Evolutionary conservation across 2,888 invertebrate genomes (phyloP).

Genomic region (Iselma pallidipennis): DNA sequence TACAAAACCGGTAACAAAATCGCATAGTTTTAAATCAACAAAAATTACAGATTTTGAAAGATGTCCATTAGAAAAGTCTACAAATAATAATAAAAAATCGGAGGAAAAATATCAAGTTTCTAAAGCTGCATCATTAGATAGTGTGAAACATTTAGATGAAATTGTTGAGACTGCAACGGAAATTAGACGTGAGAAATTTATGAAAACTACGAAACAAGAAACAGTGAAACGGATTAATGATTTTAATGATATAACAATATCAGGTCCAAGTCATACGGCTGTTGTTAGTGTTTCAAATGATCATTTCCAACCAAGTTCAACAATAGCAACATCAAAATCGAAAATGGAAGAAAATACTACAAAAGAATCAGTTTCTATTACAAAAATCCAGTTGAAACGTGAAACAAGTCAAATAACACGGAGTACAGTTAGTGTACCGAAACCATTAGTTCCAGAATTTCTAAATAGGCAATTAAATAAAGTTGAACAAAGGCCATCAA

Average conservation of each 20-base stretch:
- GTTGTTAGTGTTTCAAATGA: conserved; percentile 43
- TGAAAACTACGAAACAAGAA: conserved; percentile 14
- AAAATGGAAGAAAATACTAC: conserved; percentile 35
- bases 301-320: conserved; percentile 2
- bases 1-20: conserved; percentile 68
- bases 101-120: conserved; percentile 27
- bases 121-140: conserved; percentile 60
- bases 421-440: conserved; percentile 32
- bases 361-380: conserved; percentile 57
- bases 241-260: conserved; percentile 41
- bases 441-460: conserved; percentile 66
- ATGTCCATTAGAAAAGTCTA: too few species aligned
- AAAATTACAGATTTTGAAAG: conserved; percentile 42
- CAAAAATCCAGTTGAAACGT: conserved; percentile 63
- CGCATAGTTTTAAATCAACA: conserved; percentile 71
- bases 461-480: conserved; percentile 72
- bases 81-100: conserved; percentile 14
- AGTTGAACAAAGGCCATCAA: conserved; percentile 66
- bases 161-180: conserved; percentile 28
- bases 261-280: conserved; percentile 50
- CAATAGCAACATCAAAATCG: conserved; percentile 25
- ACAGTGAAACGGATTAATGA: neutral
- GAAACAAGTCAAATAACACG: conserved; percentile 57
- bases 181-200: conserved; percentile 11
- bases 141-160: conserved; percentile 63